phyloP scores from a whole-genome alignment of 2,888 invertebrate species.

The Biston stratarius region DNA sequence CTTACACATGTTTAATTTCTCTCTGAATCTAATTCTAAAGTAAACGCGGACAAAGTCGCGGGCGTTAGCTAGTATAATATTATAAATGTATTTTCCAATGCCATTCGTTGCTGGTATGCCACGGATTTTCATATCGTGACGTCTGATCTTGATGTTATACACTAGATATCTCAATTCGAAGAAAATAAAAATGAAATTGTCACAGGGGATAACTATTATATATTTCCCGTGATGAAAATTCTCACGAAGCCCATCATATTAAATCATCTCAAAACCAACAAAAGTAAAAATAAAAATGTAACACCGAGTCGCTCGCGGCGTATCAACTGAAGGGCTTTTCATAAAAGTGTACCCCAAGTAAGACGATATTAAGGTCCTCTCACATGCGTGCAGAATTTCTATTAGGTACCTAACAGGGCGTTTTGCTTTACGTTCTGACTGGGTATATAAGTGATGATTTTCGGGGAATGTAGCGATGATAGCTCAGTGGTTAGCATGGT shows the following conservation, averaged over 20 bases:
- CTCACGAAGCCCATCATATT: conserved; percentile 11
- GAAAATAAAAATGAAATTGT: not conserved
- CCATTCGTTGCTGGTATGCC: too few relatives aligned
- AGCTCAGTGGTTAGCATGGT: too few relatives aligned
- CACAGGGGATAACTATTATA: not conserved
- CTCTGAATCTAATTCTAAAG: too few relatives aligned
- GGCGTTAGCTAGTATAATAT: too few relatives aligned
- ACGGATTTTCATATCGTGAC: too few relatives aligned
- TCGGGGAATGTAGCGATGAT: conserved; percentile 22
- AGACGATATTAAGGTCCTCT: conserved; percentile 73
- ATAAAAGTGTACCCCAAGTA: conserved; percentile 67
- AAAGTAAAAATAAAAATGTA: conserved; percentile 49
- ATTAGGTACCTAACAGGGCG: conserved; percentile 72
- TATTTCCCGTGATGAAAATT: conserved; percentile 2
- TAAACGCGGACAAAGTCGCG: too few relatives aligned
- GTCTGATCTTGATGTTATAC: too few relatives aligned
- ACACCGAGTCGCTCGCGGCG: conserved; percentile 53
- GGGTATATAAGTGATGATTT: conserved; percentile 35
- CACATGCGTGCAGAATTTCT: conserved; percentile 77
- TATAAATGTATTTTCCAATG: too few relatives aligned
- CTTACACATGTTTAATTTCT: too few relatives aligned
- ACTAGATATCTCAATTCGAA: too few relatives aligned
- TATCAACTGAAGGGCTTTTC: conserved; percentile 62
- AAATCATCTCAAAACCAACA: conserved; percentile 23
- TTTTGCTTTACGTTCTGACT: conserved; percentile 71